Evolutionary conservation across 35 echinoderm and acorn worm species (phyloP).

Genomic region (Stichopus chloronotus): DNA sequence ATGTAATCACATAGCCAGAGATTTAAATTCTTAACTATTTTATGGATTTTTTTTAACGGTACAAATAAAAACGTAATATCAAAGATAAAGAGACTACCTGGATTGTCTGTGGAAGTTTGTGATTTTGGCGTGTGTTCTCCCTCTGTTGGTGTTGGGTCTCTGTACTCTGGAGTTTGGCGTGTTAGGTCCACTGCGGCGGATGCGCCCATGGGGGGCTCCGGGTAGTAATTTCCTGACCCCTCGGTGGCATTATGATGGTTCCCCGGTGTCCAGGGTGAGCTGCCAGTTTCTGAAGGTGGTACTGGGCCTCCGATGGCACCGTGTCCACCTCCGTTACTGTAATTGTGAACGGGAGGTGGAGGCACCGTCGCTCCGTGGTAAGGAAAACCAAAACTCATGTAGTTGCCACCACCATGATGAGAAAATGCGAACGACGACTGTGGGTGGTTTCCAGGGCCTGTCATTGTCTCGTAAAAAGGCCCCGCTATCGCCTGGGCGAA

Average conservation of each 20-base stretch:
- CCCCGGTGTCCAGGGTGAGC: slow-evolving; percentile 48
- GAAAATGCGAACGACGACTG: slow-evolving; percentile 39
- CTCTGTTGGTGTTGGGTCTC: slow-evolving; percentile 39
- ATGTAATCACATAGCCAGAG: background rate
- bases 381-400: slow-evolving; percentile 53
- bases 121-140: slow-evolving; percentile 47
- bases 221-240: slow-evolving; percentile 31
- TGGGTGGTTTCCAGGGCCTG: slow-evolving; percentile 51
- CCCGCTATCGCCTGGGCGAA: slow-evolving; percentile 42
- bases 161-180: slow-evolving; percentile 39
- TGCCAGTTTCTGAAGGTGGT: slow-evolving; percentile 27
- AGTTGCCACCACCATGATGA: slow-evolving; percentile 33
- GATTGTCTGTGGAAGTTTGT: slow-evolving; percentile 44
- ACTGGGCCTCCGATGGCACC: slow-evolving; percentile 4
- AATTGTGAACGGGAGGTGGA: background rate
- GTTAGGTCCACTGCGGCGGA: slow-evolving; percentile 49
- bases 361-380: slow-evolving; percentile 22
- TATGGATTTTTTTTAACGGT: background rate
- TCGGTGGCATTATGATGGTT: slow-evolving; percentile 40
- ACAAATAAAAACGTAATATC: background rate
- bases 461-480: slow-evolving; percentile 57
- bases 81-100: slow-evolving; percentile 40
- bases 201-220: slow-evolving; percentile 40
- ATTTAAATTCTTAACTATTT: background rate
- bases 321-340: slow-evolving; percentile 4